Percentiles rank a stretch among this genome's conserved stretches.
Evolutionary conservation across 2,888 invertebrate genomes (phyloP).

Genomic region (Sericinus montela): DNA sequence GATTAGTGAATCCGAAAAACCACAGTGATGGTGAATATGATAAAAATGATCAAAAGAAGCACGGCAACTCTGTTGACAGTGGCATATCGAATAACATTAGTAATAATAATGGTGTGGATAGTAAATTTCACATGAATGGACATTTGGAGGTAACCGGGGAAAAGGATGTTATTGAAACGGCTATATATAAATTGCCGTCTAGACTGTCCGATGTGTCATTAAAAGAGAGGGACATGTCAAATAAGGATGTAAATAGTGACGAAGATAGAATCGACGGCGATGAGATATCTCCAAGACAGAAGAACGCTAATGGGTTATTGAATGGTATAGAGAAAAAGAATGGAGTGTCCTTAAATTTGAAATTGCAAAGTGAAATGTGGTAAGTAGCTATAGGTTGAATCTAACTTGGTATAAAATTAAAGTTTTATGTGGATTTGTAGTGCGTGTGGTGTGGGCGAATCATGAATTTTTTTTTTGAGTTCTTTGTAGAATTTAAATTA

Average conservation of each 20-base stretch:
- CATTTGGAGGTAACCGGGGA: slow-evolving; percentile 25
- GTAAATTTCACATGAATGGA: slow-evolving; percentile 29
- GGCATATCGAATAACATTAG: slow-evolving; percentile 66
- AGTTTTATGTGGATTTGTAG: no score
- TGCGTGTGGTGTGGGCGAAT: no score
- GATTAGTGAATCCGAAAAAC: slow-evolving; percentile 42
- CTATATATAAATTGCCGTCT: slow-evolving; percentile 41
- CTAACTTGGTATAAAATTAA: no score
- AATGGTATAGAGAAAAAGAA: slow-evolving; percentile 53
- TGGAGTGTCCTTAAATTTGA: slow-evolving; percentile 65
- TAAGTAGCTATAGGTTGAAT: slow-evolving; percentile 25
- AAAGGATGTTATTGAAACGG: slow-evolving; percentile 33
- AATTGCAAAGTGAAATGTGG: slow-evolving; percentile 71
- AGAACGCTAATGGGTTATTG: slow-evolving; percentile 33
- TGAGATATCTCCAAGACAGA: slow-evolving; percentile 51
- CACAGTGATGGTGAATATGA: slow-evolving; percentile 39
- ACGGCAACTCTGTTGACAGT: slow-evolving; percentile 65
- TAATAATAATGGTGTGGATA: slow-evolving; percentile 33
- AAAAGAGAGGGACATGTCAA: slow-evolving; percentile 52
- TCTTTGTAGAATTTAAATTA: no score
- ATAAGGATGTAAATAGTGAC: slow-evolving; percentile 55
- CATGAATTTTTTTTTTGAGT: no score
- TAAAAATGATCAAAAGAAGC: slow-evolving; percentile 45
- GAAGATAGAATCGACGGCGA: slow-evolving; percentile 64
- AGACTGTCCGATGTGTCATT: slow-evolving; percentile 59